A percentile compares a stretch with the other conserved stretches of the same genome.
Evolutionary conservation across 2,888 invertebrate genomes (phyloP).

Genomic region (Eretmocerus hayati): DNA sequence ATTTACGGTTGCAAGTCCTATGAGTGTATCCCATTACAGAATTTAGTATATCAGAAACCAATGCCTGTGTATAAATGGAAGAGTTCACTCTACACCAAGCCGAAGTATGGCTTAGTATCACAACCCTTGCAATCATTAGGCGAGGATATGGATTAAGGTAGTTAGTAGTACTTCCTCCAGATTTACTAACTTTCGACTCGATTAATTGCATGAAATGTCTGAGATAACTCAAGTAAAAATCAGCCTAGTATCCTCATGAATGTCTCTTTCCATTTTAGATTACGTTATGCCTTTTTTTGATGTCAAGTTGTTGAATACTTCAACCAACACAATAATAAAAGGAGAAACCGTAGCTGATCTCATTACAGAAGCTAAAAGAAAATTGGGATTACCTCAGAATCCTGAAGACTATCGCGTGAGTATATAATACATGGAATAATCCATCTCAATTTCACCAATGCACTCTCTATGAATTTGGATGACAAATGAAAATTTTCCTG

Average conservation of each 20-base stretch:
- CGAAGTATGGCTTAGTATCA: constrained; percentile 14
- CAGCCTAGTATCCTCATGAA: not conserved
- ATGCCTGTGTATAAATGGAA: constrained; percentile 18
- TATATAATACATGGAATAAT: not conserved
- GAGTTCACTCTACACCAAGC: constrained; percentile 18
- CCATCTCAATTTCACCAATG: not conserved
- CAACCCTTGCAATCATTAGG: not conserved
- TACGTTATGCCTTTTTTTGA: constrained; percentile 2
- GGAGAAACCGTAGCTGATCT: not conserved
- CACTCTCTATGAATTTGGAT: not conserved
- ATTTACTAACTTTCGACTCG: too few species aligned
- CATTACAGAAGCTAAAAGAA: not conserved
- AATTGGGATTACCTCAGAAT: not conserved
- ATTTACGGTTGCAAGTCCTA: constrained; percentile 12
- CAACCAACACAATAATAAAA: not conserved
- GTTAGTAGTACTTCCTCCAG: too few species aligned
- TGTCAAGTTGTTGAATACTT: not conserved
- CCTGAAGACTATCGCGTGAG: not conserved
- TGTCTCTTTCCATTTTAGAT: not conserved
- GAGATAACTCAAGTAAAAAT: too few species aligned
- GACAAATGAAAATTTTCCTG: too few species aligned
- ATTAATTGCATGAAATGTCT: too few species aligned
- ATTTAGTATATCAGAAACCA: constrained; percentile 15
- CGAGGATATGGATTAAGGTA: too few species aligned
- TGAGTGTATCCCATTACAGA: constrained; percentile 12